Evolutionary conservation across 2,888 invertebrate species (phyloP).

Genomic region (Lycophotia porphyrea): DNA sequence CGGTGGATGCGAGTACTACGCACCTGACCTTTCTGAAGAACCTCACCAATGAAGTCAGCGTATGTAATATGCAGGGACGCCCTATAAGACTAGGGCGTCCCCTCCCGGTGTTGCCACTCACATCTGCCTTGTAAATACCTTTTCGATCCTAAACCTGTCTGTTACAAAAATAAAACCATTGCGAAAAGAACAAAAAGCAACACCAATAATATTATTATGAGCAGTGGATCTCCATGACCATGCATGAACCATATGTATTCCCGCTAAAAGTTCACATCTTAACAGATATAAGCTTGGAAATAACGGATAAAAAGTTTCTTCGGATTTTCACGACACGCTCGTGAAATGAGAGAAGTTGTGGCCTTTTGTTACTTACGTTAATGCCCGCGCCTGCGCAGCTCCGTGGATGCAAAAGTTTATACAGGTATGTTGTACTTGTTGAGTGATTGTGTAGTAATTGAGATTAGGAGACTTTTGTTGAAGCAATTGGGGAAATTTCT

Average conservation of each 20-base stretch:
- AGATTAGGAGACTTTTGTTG: conserved; percentile 9
- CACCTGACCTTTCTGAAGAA: too few species aligned
- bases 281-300: conserved; percentile 61
- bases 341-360: conserved; percentile 79
- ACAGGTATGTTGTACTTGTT: conserved; percentile 22
- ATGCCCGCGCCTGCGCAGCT: conserved; percentile 59
- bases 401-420: conserved; percentile 33
- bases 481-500: neutral
- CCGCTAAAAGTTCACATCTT: conserved; percentile 41
- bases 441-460: conserved; percentile 39
- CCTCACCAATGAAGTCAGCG: too few species aligned
- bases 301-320: conserved; percentile 78
- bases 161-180: neutral
- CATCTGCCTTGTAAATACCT: too few species aligned
- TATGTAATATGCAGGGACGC: too few species aligned
- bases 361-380: conserved; percentile 76
- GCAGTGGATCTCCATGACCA: neutral
- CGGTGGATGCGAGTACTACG: too few species aligned
- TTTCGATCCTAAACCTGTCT: neutral
- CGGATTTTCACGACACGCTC: conserved; percentile 72
- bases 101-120: too few species aligned
- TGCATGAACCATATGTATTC: neutral
- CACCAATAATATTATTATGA: neutral
- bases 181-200: neutral
- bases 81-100: too few species aligned